Conservation (phyloP, 2,113 vertebrate genomes). For the Ammodytes dubius region DNA sequence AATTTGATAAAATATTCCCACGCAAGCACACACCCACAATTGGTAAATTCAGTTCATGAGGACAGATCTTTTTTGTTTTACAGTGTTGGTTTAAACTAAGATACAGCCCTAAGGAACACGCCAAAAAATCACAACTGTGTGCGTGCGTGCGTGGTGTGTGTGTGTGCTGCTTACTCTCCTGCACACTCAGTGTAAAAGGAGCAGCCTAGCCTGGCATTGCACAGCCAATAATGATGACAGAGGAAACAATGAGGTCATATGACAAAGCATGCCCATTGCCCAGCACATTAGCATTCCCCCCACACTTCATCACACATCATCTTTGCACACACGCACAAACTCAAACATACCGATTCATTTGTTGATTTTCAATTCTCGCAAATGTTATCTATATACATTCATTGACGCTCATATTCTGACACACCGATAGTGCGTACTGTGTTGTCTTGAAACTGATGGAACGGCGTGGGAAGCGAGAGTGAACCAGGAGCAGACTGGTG, state of each 20-base stretch:
- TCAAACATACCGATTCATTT: constrained; percentile 5
- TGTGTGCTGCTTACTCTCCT: constrained; percentile 10
- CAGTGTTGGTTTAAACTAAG: not conserved
- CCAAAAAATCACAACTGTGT: not conserved
- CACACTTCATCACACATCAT: constrained; percentile 49
- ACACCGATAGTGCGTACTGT: too few species aligned
- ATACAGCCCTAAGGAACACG: constrained; percentile 3
- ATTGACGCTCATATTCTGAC: not conserved
- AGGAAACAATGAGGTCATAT: constrained; percentile 74
- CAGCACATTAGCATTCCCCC: constrained; percentile 64
- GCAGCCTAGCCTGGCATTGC: constrained; percentile 10
- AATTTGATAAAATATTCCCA: constrained; percentile 10
- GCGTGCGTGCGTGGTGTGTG: not conserved
- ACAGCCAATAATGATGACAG: constrained; percentile 49
- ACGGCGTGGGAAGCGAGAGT: constrained; percentile 37
- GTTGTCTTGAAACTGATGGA: constrained; percentile 3
- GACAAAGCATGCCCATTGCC: constrained; percentile 31
- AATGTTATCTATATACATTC: constrained; percentile 17
- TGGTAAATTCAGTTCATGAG: constrained; percentile 2
- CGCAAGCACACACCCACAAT: not conserved
- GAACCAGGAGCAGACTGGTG: constrained; percentile 6
- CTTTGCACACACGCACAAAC: constrained; percentile 4
- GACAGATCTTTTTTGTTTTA: not conserved
- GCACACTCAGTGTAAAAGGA: constrained; percentile 21
- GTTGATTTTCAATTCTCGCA: constrained; percentile 28